Base-by-base conservation (phyloP, 2,888 invertebrate genomes). In the Oscheius myriophilus region DNA sequence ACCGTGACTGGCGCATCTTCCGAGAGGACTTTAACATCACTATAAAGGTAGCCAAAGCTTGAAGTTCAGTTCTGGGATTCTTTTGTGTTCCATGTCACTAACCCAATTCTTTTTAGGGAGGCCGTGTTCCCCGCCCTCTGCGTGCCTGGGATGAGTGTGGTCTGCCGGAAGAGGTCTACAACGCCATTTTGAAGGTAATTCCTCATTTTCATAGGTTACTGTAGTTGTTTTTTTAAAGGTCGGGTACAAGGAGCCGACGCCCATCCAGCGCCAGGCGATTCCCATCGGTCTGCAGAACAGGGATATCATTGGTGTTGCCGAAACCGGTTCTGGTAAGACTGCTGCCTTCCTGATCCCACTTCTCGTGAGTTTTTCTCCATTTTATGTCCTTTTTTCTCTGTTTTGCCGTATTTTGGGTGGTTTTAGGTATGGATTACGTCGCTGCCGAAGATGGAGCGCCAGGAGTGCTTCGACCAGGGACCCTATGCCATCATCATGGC, bases 1-100 rank as follows among this genome's bases (percentile, higher is more conserved):
- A 99, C 87, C 90, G 98, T 83, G 98, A 99, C 89, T 99, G 98
- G 98, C 91, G 98, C 88, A 99, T 99, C 84, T 99, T 99, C 87
- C 91, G 96, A 76, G 98, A 99, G 88, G 98, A 99, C 89, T 99
- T 96, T 87, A 98, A 95, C 87, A 96, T 99, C 64, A 93, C 95
- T 2, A 93, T 97, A 72, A 98, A 99, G 88, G 79, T 73, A 39
- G 11, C 33, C 33, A 33, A 33, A 6, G 9, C 9, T 33, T 33
- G 9, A 9, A 33, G 4, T 9, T 9, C 33, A 33, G 9, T 6
- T 6, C 33, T 9, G 4, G 4, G 33, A 6, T 33, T 33, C 9
- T 33, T 6, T 9, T 3, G 33, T 33, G 33, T 9, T 33, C 3
- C 9, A 33, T 33, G 33, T 9, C 33, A 9, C n/a, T 18, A 49